These are phyloP conservation scores for Piaya cayana DNA, from an alignment of 2,113 vertebrate species.

Conservation along the genomic window DNA sequence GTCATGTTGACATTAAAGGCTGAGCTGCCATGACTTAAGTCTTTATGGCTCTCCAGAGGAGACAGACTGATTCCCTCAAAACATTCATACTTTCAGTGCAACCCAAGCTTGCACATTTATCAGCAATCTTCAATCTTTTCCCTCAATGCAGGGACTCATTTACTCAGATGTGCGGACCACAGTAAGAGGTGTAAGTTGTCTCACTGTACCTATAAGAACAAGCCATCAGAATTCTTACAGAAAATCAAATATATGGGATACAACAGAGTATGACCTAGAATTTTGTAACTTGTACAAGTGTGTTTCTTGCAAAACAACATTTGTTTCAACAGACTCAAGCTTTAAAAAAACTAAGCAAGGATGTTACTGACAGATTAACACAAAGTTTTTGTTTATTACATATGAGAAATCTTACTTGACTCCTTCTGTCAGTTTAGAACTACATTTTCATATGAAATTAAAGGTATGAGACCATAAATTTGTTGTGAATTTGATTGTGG, in stretches of 20 bases:
- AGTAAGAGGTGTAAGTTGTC: not conserved
- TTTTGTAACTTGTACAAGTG: not conserved
- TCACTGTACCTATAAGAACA: not conserved
- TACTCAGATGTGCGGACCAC: not conserved
- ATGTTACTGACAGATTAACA: not conserved
- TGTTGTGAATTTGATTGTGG: not conserved
- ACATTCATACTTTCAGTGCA: not conserved
- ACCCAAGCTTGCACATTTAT: not conserved
- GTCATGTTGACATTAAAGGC: not conserved
- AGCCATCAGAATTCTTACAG: not conserved
- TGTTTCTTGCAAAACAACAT: not conserved
- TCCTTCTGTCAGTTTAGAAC: not conserved
- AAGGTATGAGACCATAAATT: not conserved
- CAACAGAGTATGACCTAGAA: not conserved
- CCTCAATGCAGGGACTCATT: not conserved
- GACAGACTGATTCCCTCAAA: not conserved
- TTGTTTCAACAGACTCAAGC: not conserved
- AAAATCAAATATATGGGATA: not conserved
- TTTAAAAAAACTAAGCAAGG: not conserved
- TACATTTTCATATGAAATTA: not conserved
- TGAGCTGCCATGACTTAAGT: not conserved
- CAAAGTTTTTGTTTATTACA: not conserved
- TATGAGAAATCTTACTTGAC: not conserved
- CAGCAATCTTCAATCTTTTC: not conserved
- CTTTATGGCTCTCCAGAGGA: not conserved